Evolutionary conservation across 1,140 invertebrate species (phyloP).

Genomic region (Ceratina calcarata): DNA sequence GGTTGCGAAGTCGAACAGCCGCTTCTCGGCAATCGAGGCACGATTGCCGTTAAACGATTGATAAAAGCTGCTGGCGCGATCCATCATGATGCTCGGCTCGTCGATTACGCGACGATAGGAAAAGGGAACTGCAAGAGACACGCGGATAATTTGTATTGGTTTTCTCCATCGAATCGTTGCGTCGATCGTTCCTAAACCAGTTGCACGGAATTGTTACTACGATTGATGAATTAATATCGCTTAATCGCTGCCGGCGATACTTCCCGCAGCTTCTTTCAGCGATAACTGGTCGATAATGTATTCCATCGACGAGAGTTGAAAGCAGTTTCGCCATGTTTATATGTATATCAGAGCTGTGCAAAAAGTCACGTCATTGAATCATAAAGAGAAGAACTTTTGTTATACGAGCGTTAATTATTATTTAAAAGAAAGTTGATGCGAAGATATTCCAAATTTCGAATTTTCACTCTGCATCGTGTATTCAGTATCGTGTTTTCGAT

Average conservation of each 20-base stretch:
- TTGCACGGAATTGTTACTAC: conserved; percentile 29
- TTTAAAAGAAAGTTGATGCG: no score
- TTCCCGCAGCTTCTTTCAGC: background rate
- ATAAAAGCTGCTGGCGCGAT: conserved; percentile 71
- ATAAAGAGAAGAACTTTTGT: no score
- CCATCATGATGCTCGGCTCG: conserved; percentile 68
- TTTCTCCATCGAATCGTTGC: conserved; percentile 12
- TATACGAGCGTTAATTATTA: no score
- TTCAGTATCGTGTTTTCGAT: no score
- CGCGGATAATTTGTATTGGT: conserved; percentile 47
- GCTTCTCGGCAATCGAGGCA: conserved; percentile 69
- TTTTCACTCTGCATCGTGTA: no score
- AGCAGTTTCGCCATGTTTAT: background rate
- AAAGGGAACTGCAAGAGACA: background rate
- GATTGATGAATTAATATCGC: conserved; percentile 46
- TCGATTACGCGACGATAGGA: conserved; percentile 30
- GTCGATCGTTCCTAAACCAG: conserved; percentile 12
- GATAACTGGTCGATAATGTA: conserved; percentile 25
- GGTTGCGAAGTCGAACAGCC: conserved; percentile 53
- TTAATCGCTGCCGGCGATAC: conserved; percentile 5
- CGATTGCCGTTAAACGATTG: conserved; percentile 69
- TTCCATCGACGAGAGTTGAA: background rate
- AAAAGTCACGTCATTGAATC: no score
- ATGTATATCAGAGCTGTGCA: no score
- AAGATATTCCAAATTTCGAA: no score